Evolutionary conservation across 2,888 invertebrate species (phyloP).

Genomic region (Phyllotreta cruciferae): DNA sequence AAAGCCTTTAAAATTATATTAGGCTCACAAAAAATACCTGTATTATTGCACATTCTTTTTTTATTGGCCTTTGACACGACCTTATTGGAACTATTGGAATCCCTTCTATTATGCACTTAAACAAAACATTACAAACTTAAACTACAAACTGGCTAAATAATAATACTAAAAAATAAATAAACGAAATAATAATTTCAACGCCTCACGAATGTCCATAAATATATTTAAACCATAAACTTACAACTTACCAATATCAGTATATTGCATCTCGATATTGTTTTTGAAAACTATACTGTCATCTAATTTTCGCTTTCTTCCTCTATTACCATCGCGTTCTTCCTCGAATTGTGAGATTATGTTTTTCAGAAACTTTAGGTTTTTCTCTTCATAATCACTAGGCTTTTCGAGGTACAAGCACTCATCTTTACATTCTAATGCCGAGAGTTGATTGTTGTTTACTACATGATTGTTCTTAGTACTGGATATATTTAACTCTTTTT

Average conservation of each 20-base stretch:
- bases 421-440: background rate
- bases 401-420: conserved; percentile 39
- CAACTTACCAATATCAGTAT: conserved; percentile 35
- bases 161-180: conserved; percentile 4
- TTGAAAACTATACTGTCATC: conserved; percentile 34
- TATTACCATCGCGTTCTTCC: conserved; percentile 34
- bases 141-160: background rate
- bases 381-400: conserved; percentile 30
- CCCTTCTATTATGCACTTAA: conserved; percentile 39
- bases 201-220: too few species aligned
- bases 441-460: conserved; percentile 10
- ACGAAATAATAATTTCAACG: conserved; percentile 16
- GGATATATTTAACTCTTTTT: background rate
- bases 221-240: background rate
- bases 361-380: conserved; percentile 35
- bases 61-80: conserved; percentile 32
- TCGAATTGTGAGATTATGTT: conserved; percentile 39
- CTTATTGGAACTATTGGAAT: conserved; percentile 32
- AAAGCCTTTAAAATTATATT: conserved; percentile 14
- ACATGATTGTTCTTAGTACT: background rate
- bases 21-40: conserved; percentile 33
- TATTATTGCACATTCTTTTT: conserved; percentile 37
- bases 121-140: conserved; percentile 21
- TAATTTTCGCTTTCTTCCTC: conserved; percentile 35
- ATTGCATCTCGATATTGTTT: conserved; percentile 38